Evolutionary conservation across 92 coral and sea anemone species (phyloP).

Genomic region (Siderastrea radians): DNA sequence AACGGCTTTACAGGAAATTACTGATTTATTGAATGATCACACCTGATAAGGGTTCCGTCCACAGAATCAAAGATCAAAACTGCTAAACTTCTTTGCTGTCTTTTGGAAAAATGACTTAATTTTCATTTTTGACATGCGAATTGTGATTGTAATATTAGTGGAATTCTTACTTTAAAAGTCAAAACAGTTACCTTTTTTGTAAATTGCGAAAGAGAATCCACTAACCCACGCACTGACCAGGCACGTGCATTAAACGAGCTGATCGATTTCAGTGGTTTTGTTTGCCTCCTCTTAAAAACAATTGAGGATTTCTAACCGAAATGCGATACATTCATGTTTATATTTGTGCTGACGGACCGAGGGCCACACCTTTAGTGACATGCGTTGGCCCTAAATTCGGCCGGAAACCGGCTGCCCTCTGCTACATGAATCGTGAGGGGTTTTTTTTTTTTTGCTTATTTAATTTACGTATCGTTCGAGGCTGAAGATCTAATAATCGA

Average conservation of each 20-base stretch:
- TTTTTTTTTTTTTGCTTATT: background rate
- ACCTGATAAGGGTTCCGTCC: too few species aligned
- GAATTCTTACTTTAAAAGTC: too few species aligned
- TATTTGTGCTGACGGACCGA: background rate
- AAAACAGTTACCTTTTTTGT: too few species aligned
- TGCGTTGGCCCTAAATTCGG: too few species aligned
- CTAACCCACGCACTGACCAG: background rate
- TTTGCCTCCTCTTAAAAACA: background rate
- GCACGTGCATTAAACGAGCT: slow-evolving; percentile 9
- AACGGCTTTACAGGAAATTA: too few species aligned
- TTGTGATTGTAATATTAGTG: too few species aligned
- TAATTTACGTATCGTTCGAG: background rate
- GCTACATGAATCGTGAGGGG: background rate
- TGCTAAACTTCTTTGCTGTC: too few species aligned
- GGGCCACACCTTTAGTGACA: background rate
- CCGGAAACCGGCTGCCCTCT: background rate
- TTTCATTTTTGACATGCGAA: too few species aligned
- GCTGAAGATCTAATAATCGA: background rate
- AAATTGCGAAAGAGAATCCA: too few species aligned
- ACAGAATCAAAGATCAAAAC: too few species aligned
- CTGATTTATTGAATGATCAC: too few species aligned
- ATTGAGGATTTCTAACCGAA: background rate
- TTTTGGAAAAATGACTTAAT: too few species aligned
- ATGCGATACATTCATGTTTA: background rate
- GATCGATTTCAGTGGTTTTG: background rate